These are phyloP conservation scores for Napeogenes inachia DNA, from an alignment of 2,888 invertebrate genomes.

Conservation along the genomic window DNA sequence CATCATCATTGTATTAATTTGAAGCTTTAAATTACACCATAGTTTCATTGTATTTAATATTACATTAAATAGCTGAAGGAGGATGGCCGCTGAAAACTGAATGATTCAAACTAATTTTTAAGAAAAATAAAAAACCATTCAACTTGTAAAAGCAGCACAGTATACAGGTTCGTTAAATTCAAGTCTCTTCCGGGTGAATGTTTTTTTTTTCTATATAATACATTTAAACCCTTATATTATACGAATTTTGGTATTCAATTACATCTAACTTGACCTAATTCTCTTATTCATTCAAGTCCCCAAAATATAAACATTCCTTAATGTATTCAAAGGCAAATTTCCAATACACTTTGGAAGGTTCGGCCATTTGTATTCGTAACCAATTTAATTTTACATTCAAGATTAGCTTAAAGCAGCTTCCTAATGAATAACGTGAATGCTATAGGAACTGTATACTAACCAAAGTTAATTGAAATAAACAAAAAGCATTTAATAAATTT, in stretches of 20 bases:
- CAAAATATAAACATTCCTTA: constrained; percentile 7
- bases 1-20: no score
- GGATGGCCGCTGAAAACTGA: no score
- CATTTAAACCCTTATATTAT: background rate
- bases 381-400: constrained; percentile 7
- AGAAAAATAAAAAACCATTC: no score
- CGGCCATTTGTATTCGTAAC: constrained; percentile 4
- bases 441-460: background rate
- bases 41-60: no score
- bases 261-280: background rate
- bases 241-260: background rate
- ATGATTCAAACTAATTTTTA: no score
- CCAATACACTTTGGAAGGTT: constrained; percentile 7
- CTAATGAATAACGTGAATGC: background rate
- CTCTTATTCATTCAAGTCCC: constrained; percentile 1
- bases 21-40: no score
- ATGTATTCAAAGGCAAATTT: constrained; percentile 3
- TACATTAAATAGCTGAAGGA: no score
- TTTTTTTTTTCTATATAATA: background rate
- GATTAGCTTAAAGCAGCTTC: constrained; percentile 7
- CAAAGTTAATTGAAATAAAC: background rate
- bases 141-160: no score
- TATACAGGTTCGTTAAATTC: no score
- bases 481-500: background rate
- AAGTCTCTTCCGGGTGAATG: no score